Conservation (phyloP, 2,797 vertebrate species). For the Danionella dracula region DNA sequence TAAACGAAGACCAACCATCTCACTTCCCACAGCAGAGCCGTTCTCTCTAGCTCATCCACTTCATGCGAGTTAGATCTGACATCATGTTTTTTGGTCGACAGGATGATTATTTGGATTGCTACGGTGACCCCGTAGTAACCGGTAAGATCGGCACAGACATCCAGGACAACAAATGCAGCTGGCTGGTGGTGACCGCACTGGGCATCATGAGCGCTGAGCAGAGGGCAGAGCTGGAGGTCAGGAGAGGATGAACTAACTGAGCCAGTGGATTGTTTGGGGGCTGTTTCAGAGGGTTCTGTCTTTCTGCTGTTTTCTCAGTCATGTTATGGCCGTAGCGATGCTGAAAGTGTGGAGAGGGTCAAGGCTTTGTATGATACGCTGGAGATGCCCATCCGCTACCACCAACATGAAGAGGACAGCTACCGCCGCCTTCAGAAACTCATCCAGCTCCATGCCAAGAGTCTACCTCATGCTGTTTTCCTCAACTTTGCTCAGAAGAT, state of each 20-base stretch:
- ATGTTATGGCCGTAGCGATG: constrained; percentile 82
- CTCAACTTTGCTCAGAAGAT: constrained; percentile 81
- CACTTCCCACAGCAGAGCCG: too few relatives aligned
- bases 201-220: constrained; percentile 73
- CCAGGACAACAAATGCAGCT: constrained; percentile 98
- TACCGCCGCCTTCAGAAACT: constrained; percentile 77
- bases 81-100: constrained; percentile 45
- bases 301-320: constrained; percentile 60
- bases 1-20: too few relatives aligned
- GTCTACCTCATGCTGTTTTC: constrained; percentile 78
- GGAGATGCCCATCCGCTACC: constrained; percentile 69
- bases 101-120: constrained; percentile 95
- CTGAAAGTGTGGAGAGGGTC: constrained; percentile 77
- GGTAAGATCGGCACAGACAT: constrained; percentile 98
- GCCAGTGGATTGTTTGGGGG: neutral
- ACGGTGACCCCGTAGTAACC: constrained; percentile 82
- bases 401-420: constrained; percentile 80
- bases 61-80: too few relatives aligned
- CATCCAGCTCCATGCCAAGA: constrained; percentile 64
- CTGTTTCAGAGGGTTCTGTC: neutral
- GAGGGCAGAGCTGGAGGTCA: constrained; percentile 78
- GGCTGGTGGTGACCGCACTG: constrained; percentile 88
- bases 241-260: neutral
- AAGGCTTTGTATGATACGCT: constrained; percentile 79
- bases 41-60: too few relatives aligned